Percentiles rank a stretch among this genome's conserved stretches.
phyloP scores from a whole-genome alignment of 1,140 invertebrate genomes.

The Delia radicum region DNA sequence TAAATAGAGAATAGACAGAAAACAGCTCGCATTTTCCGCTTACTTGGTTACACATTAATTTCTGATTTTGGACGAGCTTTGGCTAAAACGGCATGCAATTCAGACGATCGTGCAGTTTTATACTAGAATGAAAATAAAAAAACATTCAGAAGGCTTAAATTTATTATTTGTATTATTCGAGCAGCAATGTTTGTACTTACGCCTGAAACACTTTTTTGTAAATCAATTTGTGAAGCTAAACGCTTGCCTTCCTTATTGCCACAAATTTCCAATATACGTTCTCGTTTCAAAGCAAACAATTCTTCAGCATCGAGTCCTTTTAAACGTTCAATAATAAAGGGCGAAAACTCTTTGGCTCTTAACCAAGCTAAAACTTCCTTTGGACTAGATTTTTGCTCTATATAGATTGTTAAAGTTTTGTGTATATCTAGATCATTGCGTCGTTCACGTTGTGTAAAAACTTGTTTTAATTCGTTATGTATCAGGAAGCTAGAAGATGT shows the following conservation, averaged over 20 bases:
- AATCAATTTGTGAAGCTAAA: constrained; percentile 69
- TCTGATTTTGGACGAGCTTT: constrained; percentile 63
- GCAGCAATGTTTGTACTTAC: constrained; percentile 62
- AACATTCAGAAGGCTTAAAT: not conserved
- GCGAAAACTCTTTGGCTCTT: constrained; percentile 68
- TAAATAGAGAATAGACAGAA: too few species aligned
- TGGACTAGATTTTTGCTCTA: constrained; percentile 63
- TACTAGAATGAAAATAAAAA: constrained; percentile 9
- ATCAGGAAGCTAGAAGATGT: not conserved
- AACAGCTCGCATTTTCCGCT: too few species aligned
- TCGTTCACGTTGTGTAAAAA: constrained; percentile 61
- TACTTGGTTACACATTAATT: not conserved
- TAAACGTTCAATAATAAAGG: constrained; percentile 62
- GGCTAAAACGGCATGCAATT: constrained; percentile 64
- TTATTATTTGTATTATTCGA: too few species aligned
- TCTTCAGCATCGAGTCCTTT: constrained; percentile 66
- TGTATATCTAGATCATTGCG: constrained; percentile 60
- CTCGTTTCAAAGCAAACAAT: constrained; percentile 64
- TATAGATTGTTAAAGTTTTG: constrained; percentile 68
- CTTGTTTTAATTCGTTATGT: constrained; percentile 62
- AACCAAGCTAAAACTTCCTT: constrained; percentile 72
- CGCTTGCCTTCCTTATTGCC: constrained; percentile 67
- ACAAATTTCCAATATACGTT: constrained; percentile 65
- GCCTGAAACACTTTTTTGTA: constrained; percentile 71
- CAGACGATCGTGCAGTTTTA: constrained; percentile 50